Evolutionary conservation across 2,888 invertebrate species (phyloP), one percentile per base, ranked within the genome.

Genomic region (Ariolimax columbianus): DNA sequence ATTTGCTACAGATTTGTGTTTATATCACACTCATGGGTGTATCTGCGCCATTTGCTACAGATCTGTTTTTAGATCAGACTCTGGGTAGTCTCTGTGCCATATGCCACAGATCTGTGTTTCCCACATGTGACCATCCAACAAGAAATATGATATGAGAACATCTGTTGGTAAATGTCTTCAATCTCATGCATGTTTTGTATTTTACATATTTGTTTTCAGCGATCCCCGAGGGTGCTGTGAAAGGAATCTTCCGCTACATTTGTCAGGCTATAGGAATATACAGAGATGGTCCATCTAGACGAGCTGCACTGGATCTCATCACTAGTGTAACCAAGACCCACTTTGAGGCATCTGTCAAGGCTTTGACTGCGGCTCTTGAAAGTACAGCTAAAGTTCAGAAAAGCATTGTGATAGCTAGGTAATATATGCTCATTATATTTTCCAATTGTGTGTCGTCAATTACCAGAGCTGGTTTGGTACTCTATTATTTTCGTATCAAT

Each of bases 201-300:
- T 70, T 26, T n/a, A n/a, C 19, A 9, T 75, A 30, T 47, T 43
- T 88, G 81, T 68, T 95, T 95, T 14, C 92, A 97, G 97, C 96
- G 88, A 96, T 97, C 87, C 97, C 96, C 90, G 96, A 97, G 90
- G 95, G 96, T 90, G 96, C 96, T 84, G 95, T 97, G 73, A 96
- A 96, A 89, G 97, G 96, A 87, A 96, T 97, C 84, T 97, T 97
- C 91, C 96, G 97, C 92, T 95, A 96, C 85, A 94, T 97, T 90
- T 96, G 96, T 55, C 95, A 96, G 84, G 97, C 97, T 0, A 94
- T 98, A 88, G 96, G 96, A 86, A 95, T 97, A 89, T 98, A 98
- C 93, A 95, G 96, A 90, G 97, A 98, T 94, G 95, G 96, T 63
- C 95, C 96, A 82, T 98, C 98, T 0, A 97, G 97, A 92, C 95